Conservation (phyloP, 1,140 invertebrate species). For the Drosophila sturtevanti region DNA sequence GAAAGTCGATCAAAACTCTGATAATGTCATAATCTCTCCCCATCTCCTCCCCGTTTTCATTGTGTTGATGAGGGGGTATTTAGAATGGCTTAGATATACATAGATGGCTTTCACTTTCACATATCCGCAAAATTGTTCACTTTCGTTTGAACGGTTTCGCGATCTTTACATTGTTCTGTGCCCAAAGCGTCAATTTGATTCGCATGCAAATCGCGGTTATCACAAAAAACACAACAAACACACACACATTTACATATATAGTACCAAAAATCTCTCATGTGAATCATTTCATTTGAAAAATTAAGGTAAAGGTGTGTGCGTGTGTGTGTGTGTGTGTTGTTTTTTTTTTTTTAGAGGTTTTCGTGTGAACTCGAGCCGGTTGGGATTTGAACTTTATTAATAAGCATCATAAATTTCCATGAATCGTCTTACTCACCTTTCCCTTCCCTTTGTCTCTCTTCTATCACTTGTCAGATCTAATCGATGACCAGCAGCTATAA, state of each 20-base stretch:
- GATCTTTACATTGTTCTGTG: constrained; percentile 55
- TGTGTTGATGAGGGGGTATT: constrained; percentile 18
- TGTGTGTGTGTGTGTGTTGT: constrained; percentile 30
- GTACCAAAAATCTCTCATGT: constrained; percentile 51
- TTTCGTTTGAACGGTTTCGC: constrained; percentile 51
- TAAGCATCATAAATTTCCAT: constrained; percentile 40
- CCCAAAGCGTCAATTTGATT: constrained; percentile 37
- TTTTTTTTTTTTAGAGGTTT: constrained; percentile 30
- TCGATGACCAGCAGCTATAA: constrained; percentile 68
- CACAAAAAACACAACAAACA: constrained; percentile 14
- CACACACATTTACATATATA: too few relatives aligned
- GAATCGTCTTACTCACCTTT: constrained; percentile 30
- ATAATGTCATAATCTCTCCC: constrained; percentile 28
- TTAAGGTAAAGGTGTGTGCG: constrained; percentile 50
- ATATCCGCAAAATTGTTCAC: constrained; percentile 45
- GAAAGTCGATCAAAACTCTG: constrained; percentile 44
- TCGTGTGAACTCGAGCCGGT: constrained; percentile 60
- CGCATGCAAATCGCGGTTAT: constrained; percentile 60
- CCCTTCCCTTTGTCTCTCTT: constrained; percentile 15
- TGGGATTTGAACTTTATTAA: constrained; percentile 53
- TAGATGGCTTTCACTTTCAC: constrained; percentile 75
- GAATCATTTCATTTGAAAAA: constrained; percentile 74
- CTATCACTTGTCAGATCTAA: constrained; percentile 48
- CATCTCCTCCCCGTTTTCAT: background rate
- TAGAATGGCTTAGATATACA: constrained; percentile 23